Percentiles rank a stretch among this genome's conserved stretches.
Evolutionary conservation across 2,797 vertebrate genomes (phyloP).

Genomic region (Arnoldichthys spilopterus): DNA sequence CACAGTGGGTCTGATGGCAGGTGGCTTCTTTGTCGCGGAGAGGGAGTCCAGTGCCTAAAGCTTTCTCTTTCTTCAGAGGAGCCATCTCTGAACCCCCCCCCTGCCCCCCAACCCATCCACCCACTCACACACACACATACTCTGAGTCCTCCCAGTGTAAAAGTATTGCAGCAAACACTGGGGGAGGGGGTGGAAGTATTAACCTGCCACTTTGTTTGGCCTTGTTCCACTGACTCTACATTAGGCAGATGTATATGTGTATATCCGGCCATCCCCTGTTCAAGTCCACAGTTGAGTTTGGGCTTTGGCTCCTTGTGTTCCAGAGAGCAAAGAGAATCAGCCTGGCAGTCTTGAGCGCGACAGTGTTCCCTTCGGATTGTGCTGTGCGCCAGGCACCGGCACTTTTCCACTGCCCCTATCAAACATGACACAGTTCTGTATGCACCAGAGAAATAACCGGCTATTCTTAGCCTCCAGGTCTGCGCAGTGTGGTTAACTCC

Average conservation of each 20-base stretch:
- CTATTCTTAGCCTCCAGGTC: conserved; percentile 41
- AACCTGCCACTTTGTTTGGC: conserved; percentile 38
- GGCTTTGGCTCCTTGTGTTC: conserved; percentile 18
- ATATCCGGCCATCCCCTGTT: conserved; percentile 22
- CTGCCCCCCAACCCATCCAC: not conserved
- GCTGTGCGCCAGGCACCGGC: not conserved
- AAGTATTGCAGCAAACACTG: conserved; percentile 25
- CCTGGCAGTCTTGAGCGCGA: conserved; percentile 11
- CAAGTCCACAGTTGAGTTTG: conserved; percentile 12
- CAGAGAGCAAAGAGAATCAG: conserved; percentile 16
- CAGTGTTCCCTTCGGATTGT: conserved; percentile 17
- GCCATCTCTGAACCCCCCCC: not conserved
- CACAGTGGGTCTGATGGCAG: conserved; percentile 29
- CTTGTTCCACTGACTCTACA: conserved; percentile 29
- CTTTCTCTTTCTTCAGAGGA: conserved; percentile 22
- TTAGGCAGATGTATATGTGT: no score
- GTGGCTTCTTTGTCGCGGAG: conserved; percentile 21
- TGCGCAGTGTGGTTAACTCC: conserved; percentile 11
- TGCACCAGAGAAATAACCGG: conserved; percentile 30
- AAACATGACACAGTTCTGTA: conserved; percentile 49
- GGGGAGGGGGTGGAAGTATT: conserved; percentile 33
- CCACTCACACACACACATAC: conserved; percentile 16
- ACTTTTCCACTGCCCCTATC: conserved; percentile 14
- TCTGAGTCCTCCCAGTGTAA: conserved; percentile 20
- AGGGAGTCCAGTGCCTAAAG: conserved; percentile 27